These are phyloP conservation scores for Drosophila anomalata DNA, from an alignment of 2,888 invertebrate species.

Conservation along the genomic window DNA sequence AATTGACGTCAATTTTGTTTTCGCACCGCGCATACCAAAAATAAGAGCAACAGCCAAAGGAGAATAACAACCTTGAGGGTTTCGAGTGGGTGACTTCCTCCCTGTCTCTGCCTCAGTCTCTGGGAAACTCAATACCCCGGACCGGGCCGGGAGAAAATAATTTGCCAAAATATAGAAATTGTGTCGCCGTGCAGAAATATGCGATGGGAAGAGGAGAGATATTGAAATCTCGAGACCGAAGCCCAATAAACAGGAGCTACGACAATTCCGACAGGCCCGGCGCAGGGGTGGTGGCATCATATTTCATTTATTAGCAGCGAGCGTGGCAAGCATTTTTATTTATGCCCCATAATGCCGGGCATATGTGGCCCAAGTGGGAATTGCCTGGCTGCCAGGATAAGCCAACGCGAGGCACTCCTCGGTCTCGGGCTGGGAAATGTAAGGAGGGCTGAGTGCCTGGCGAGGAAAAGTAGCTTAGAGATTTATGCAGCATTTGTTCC, in stretches of 20 bases:
- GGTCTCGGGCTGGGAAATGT: not conserved
- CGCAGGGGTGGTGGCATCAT: slow-evolving; percentile 62
- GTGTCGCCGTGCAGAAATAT: slow-evolving; percentile 63
- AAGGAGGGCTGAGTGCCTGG: slow-evolving; percentile 48
- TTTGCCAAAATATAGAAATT: slow-evolving; percentile 79
- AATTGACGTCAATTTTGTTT: slow-evolving; percentile 85
- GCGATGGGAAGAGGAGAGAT: slow-evolving; percentile 39
- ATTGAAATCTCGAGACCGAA: slow-evolving; percentile 44
- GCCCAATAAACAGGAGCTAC: slow-evolving; percentile 76
- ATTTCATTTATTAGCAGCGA: slow-evolving; percentile 80
- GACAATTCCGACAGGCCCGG: slow-evolving; percentile 54
- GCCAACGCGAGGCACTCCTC: slow-evolving; percentile 36
- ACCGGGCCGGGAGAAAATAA: slow-evolving; percentile 66
- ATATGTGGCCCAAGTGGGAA: slow-evolving; percentile 82
- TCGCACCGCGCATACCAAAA: slow-evolving; percentile 83
- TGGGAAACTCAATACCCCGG: slow-evolving; percentile 69
- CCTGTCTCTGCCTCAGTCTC: not conserved
- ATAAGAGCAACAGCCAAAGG: slow-evolving; percentile 15
- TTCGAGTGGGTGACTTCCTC: slow-evolving; percentile 17
- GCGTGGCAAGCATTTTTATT: slow-evolving; percentile 71
- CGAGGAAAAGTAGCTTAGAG: slow-evolving; percentile 73
- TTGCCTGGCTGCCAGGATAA: slow-evolving; percentile 44
- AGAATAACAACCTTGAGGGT: slow-evolving; percentile 8
- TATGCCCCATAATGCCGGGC: slow-evolving; percentile 81
- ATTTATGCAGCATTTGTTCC: slow-evolving; percentile 70